Evolutionary conservation across 2,797 vertebrate genomes (phyloP).

Genomic region (Leptoclinus maculatus): DNA sequence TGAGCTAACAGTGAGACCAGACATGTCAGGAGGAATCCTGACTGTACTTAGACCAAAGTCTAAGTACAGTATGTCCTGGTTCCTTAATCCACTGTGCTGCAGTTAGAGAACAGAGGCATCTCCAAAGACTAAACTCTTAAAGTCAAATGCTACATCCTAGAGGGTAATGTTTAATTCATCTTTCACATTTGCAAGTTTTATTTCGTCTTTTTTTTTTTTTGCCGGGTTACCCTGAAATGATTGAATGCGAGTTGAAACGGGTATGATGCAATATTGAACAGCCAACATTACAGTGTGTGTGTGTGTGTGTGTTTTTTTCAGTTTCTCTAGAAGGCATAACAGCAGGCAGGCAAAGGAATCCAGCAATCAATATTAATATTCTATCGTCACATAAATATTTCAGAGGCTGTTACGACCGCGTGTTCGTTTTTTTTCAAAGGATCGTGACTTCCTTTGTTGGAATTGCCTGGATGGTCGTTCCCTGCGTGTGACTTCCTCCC

Average conservation of each 20-base stretch:
- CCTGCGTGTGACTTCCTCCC: slow-evolving; percentile 44
- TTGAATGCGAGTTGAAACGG: slow-evolving; percentile 59
- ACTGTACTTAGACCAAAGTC: slow-evolving; percentile 14
- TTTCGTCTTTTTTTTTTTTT: slow-evolving; percentile 26
- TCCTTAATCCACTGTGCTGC: slow-evolving; percentile 40
- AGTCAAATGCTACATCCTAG: slow-evolving; percentile 43
- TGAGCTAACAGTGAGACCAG: slow-evolving; percentile 36
- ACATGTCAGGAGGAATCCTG: slow-evolving; percentile 25
- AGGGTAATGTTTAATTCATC: slow-evolving; percentile 75
- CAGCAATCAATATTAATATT: slow-evolving; percentile 78
- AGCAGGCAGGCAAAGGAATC: slow-evolving; percentile 52
- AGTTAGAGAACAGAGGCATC: slow-evolving; percentile 31
- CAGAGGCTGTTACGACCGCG: slow-evolving; percentile 53
- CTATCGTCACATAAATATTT: slow-evolving; percentile 76
- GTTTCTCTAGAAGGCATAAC: slow-evolving; percentile 57
- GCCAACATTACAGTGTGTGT: slow-evolving; percentile 32
- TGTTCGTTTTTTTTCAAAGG: slow-evolving; percentile 71
- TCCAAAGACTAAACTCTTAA: slow-evolving; percentile 32
- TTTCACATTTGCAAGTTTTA: slow-evolving; percentile 42
- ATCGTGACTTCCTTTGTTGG: slow-evolving; percentile 66
- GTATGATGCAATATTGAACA: slow-evolving; percentile 66
- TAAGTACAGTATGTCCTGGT: slow-evolving; percentile 34
- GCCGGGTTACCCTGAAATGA: slow-evolving; percentile 47
- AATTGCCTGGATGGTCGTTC: slow-evolving; percentile 57
- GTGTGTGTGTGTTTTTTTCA: slow-evolving; percentile 32